Base-by-base conservation (phyloP, 1,140 invertebrate genomes). In the Macrosteles quadrilineatus region DNA sequence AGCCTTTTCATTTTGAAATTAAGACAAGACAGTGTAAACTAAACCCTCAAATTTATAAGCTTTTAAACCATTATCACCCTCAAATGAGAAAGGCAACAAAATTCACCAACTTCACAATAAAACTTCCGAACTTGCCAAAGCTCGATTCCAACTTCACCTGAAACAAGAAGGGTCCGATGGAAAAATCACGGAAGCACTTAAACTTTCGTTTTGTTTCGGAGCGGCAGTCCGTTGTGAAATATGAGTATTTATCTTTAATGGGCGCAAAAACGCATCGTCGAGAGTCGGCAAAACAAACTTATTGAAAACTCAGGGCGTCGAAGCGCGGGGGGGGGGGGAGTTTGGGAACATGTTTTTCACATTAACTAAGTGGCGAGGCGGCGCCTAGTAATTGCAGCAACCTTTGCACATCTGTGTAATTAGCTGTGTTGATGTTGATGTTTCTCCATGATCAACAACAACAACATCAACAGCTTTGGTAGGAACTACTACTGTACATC, bases 331-430 rank as follows among this genome's bases (percentile, higher is more conserved):
- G 23, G 21, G 2, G 55, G 55, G 43, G 19, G 12, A 2, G 43
- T 14, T 40, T 40, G 17, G 43, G 43, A 67, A 67, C 65, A 67
- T 67, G 65, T 67, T 67, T 67, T 67, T 67, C 65, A 53, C 65
- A 67, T 67, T 67, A 67, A 67, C 65, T 67, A 67, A 67, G 65
- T 67, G 65, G 55, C 27, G 55, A 59, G 23, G 55, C 65, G 65
- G 36, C 50, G 32, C 25, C 63, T 45, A 27, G 32, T 23, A 21
- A 36, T 43, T 31, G 57, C 57, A 6, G 32, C 32, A 36, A 36
- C 32, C 32, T 36, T 31, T 19, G 19, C 57, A 45, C 31, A 50
- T 9, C 6, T 1, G 30, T 17, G 59, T 36, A 63, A 36, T 36
- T 63, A 30, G 59, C 59, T 19, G 59, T 11, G 27, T 63, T 27